These are phyloP conservation scores for Ctenoplectra terminalis DNA, from an alignment of 1,140 invertebrate species.

Conservation along the genomic window DNA sequence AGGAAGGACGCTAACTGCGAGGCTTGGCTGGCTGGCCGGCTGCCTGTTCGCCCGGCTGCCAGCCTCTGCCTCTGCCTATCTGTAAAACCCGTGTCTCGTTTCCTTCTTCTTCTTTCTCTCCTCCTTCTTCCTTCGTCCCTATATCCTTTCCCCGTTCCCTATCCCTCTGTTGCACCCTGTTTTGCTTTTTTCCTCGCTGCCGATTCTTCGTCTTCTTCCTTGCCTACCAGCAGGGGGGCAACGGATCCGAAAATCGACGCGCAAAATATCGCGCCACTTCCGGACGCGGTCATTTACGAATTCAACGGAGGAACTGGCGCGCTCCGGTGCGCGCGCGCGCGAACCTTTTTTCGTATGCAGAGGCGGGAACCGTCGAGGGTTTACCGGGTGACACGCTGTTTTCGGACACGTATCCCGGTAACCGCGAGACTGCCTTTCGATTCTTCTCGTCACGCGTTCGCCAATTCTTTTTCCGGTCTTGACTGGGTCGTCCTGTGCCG, in stretches of 20 bases:
- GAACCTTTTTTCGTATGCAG: conserved; percentile 8
- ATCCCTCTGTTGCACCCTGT: neutral
- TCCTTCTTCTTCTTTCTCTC: conserved; percentile 8
- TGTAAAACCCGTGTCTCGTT: conserved; percentile 41
- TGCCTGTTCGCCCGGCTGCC: conserved; percentile 53
- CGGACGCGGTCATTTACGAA: conserved; percentile 35
- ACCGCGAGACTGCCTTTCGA: conserved; percentile 4
- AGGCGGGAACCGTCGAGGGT: neutral
- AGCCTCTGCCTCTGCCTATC: conserved; percentile 51
- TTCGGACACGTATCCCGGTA: conserved; percentile 25
- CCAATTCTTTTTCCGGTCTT: conserved; percentile 10
- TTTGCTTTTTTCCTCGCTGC: neutral
- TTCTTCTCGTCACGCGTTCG: neutral
- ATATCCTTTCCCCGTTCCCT: neutral
- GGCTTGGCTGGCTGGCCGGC: conserved; percentile 61
- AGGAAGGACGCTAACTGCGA: conserved; percentile 79
- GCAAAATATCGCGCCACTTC: conserved; percentile 47
- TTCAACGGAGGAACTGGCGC: neutral
- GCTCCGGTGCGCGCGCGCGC: no score
- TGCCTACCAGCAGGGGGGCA: neutral
- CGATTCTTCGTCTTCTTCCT: neutral
- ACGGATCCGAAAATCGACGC: conserved; percentile 25
- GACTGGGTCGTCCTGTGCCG: neutral
- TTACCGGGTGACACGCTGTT: conserved; percentile 47
- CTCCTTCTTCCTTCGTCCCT: neutral